Conservation (phyloP, 1,140 invertebrate genomes). For the Dendrolimus kikuchii region DNA sequence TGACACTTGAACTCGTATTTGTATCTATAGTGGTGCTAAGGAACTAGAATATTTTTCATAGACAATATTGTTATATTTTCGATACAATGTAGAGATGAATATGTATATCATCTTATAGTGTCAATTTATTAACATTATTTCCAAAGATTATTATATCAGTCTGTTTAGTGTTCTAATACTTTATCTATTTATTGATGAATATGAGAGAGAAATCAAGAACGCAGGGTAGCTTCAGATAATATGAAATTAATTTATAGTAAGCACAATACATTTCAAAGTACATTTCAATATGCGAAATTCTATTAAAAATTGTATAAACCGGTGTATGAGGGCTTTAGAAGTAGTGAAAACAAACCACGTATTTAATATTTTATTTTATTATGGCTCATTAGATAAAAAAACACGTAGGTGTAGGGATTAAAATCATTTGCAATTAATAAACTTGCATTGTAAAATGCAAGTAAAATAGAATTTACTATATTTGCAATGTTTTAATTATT, state of each 20-base stretch:
- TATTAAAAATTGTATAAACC: too few species aligned
- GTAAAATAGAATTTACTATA: too few species aligned
- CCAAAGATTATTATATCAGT: too few species aligned
- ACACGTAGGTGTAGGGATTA: too few species aligned
- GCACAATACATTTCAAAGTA: conserved; percentile 7
- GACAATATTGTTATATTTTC: conserved; percentile 61
- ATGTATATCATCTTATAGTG: conserved; percentile 38
- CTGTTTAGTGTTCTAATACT: background rate
- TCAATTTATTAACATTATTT: conserved; percentile 43
- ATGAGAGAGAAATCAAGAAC: conserved; percentile 40
- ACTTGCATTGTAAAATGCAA: too few species aligned
- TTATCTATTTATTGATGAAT: conserved; percentile 14
- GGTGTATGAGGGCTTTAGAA: too few species aligned
- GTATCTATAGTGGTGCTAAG: conserved; percentile 58
- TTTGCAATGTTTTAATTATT: too few species aligned
- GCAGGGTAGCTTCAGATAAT: conserved; percentile 54
- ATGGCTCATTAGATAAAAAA: too few species aligned
- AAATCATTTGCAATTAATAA: too few species aligned
- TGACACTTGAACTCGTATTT: conserved; percentile 1
- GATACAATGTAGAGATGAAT: conserved; percentile 57
- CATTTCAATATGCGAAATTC: too few species aligned
- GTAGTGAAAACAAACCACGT: too few species aligned
- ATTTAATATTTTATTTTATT: too few species aligned
- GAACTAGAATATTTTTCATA: conserved; percentile 62
- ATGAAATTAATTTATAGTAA: conserved; percentile 22